phyloP scores from a whole-genome alignment of 53 echinoderm and acorn worm genomes.

The Echinarachnius parma region DNA sequence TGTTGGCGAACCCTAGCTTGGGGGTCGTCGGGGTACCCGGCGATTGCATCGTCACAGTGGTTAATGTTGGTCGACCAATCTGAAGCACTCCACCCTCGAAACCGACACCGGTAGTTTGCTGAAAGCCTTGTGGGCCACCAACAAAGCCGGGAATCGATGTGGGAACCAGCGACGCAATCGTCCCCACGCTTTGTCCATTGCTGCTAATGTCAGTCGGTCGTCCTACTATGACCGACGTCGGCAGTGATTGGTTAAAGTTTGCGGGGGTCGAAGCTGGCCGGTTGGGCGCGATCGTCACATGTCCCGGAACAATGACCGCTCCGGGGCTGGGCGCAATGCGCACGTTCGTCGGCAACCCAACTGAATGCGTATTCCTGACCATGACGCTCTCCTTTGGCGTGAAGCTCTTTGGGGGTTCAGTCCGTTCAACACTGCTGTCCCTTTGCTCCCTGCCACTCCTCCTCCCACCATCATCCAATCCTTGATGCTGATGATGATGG shows the following conservation, averaged over 20 bases:
- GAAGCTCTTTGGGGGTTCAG: constrained; percentile 4
- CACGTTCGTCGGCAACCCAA: constrained; percentile 34
- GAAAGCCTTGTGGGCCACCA: constrained; percentile 8
- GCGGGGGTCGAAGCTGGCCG: constrained; percentile 36
- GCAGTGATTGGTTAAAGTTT: constrained; percentile 31
- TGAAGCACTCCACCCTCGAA: constrained; percentile 28
- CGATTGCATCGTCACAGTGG: constrained; percentile 26
- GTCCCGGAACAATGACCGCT: constrained; percentile 25
- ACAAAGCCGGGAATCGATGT: constrained; percentile 6
- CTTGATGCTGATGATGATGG: constrained; percentile 1
- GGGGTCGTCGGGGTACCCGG: constrained; percentile 34
- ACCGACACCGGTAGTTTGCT: constrained; percentile 12
- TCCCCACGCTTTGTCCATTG: constrained; percentile 1
- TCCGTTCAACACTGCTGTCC: neutral
- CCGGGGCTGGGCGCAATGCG: constrained; percentile 41
- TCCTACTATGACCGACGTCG: constrained; percentile 37
- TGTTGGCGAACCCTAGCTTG: constrained; percentile 33
- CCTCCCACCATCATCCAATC: constrained; percentile 17
- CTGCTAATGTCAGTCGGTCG: constrained; percentile 27
- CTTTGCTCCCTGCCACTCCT: constrained; percentile 13
- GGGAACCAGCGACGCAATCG: constrained; percentile 19
- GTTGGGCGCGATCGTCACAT: constrained; percentile 42
- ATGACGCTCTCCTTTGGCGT: constrained; percentile 2
- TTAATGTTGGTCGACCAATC: constrained; percentile 18
- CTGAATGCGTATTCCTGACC: constrained; percentile 46